A percentile compares a stretch with the other conserved stretches of the same genome.
Conservation (phyloP, 2,113 vertebrate genomes). For the Noctilio leporinus region DNA sequence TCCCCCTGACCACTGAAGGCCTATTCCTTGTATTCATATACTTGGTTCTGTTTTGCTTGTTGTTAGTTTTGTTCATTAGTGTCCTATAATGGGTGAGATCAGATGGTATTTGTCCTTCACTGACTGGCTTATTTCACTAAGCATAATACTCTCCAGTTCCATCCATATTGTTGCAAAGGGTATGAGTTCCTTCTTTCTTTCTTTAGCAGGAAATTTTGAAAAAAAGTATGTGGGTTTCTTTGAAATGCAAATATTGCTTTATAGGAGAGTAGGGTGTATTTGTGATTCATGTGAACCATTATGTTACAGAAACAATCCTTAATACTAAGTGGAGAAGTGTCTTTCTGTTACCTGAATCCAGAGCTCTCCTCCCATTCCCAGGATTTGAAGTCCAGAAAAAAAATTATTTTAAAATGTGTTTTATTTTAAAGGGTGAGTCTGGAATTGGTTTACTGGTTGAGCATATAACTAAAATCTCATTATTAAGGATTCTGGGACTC, state of each 20-base stretch:
- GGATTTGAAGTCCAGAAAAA: background rate
- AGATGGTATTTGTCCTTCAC: too few species aligned
- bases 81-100: too few species aligned
- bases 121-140: too few species aligned
- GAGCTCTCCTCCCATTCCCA: background rate
- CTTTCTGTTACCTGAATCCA: slow-evolving; percentile 10
- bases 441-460: background rate
- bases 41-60: too few species aligned
- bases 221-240: background rate
- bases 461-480: slow-evolving; percentile 6
- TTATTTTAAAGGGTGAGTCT: background rate
- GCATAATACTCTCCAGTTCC: too few species aligned
- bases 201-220: background rate
- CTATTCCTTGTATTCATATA: too few species aligned
- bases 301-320: slow-evolving; percentile 11
- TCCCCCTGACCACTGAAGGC: too few species aligned
- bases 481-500: background rate
- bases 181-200: too few species aligned
- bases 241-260: slow-evolving; percentile 25
- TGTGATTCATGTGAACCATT: background rate
- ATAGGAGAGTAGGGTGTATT: background rate
- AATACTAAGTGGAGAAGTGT: background rate
- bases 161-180: too few species aligned
- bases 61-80: too few species aligned
- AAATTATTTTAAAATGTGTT: slow-evolving; percentile 1